Evolutionary conservation across 1,140 invertebrate genomes (phyloP), one percentile per base, ranked within the genome.

Genomic region (Bombus confusus): DNA sequence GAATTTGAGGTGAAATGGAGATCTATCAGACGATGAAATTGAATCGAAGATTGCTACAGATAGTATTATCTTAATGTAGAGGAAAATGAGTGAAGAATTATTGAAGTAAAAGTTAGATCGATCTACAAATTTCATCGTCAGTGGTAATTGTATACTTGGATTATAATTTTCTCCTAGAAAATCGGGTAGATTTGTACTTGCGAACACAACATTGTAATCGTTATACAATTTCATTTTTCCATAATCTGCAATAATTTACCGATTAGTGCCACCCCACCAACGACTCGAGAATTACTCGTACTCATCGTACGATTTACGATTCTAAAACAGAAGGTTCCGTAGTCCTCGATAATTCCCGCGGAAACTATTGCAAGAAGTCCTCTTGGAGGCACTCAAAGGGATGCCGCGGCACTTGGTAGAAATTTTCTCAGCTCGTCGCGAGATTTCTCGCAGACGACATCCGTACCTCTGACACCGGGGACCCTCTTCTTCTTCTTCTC

Each of bases 391-490:
- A 79, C 81, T 82, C 81, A 71, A 83, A 86, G 81, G 83, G 62
- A 85, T 68, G 86, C 71, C 79, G 47, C 69, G 75, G 72, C 62
- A 83, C 84, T 79, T 72, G 59, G 76, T 62, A 69, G 84, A 80
- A 90, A 88, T 88, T 90, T 90, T 86, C 88, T 86, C 75, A 62
- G 89, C 86, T 76, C 78, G 83, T 90, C 79, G 89, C 77, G 87
- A 91, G 89, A 89, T 87, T 87, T 92, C 87, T 77, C 80, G 72
- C 75, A 91, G 80, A 89, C 83, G 85, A 81, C 72, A 62, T 68
- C 79, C 69, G 75, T 83, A 90, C 78, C 62, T 75, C 72, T 77
- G 79, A 82, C 76, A 87, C 62, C 79, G 76, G 80, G 72, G 83
- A 78, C 68, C 59, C 80, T 13, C 77, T 83, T 87, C 85, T 34